phyloP scores from a whole-genome alignment of 1,140 invertebrate species.

The Apis dorsata region DNA sequence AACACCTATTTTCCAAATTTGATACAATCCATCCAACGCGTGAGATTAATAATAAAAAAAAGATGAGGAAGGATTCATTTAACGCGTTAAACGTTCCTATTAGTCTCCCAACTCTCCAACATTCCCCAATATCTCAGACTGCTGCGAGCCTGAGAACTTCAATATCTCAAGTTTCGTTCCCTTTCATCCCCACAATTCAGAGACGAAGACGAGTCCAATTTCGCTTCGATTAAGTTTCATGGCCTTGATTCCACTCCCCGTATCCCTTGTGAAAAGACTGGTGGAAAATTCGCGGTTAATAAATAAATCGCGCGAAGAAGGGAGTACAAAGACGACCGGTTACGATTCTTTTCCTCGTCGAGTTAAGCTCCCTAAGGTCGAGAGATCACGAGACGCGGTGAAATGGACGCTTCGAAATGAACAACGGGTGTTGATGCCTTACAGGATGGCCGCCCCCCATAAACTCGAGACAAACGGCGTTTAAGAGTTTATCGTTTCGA shows the following conservation, averaged over 20 bases:
- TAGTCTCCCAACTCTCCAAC: too few species aligned
- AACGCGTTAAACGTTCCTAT: too few species aligned
- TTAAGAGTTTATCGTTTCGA: constrained; percentile 57
- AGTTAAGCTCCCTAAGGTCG: constrained; percentile 23
- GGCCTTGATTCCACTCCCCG: too few species aligned
- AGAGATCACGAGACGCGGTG: constrained; percentile 14
- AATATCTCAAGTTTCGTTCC: too few species aligned
- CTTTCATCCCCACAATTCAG: not conserved
- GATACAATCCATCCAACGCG: too few species aligned
- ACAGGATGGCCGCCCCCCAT: constrained; percentile 55
- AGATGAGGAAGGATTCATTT: too few species aligned
- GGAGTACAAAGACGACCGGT: too few species aligned
- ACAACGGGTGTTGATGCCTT: constrained; percentile 66
- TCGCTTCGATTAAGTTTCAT: not conserved
- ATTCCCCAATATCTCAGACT: too few species aligned
- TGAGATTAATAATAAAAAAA: too few species aligned
- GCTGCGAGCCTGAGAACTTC: too few species aligned
- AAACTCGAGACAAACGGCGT: constrained; percentile 69
- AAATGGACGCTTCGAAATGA: constrained; percentile 61
- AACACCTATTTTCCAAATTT: too few species aligned
- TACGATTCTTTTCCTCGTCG: not conserved
- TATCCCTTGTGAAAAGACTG: too few species aligned
- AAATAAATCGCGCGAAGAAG: constrained; percentile 15
- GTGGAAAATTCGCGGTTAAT: not conserved
- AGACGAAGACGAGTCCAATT: not conserved